Evolutionary conservation across 2,113 vertebrate genomes (phyloP), one percentile per base, ranked within the genome.

Genomic region (Toxotes chatareus): DNA sequence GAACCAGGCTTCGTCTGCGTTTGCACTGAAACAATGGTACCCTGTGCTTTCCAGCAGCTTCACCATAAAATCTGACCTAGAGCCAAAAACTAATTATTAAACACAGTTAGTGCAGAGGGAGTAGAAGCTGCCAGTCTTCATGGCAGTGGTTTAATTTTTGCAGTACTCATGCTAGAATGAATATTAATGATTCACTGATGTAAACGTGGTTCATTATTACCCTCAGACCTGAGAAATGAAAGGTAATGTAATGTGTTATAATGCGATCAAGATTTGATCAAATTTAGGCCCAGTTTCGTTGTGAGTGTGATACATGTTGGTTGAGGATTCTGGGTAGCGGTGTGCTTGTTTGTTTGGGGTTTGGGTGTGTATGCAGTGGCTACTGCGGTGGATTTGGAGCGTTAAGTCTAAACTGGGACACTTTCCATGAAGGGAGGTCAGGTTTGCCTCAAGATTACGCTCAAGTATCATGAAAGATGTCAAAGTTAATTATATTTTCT

Each of bases 401-500:
- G 55, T 13, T 5, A 32, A 74, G 19, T 78, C 57, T 44, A 83
- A 89, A 80, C 67, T 80, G 72, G 76, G 76, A 82, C 62, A 76
- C 55, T 70, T 67, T 19, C 21, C 1, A 11, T 78, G 31, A 69
- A 67, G 73, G 21, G 76, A 65, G 65, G 49, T 59, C 49, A 36
- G 55, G 57, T 72, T 71, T 42, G 64, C 79, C 60, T 76, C 19
- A 69, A 47, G n/a, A 66, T 34, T 53, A 14, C 38, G 7, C 78
- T 71, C 10, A n/a, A 7, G 38, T 64, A 51, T 57, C 49, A 42
- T n/a, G 68, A 61, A 68, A 64, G 60, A 70, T 57, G 44, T 49
- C 17, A 59, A 77, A 57, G 62, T 82, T 85, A 84, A 84, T 84
- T 82, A 78, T 78, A 76, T 77, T 82, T 74, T 68, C 72, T 71